Conservation (phyloP, 2,888 invertebrate species). For the Parthenolecanium corni region DNA sequence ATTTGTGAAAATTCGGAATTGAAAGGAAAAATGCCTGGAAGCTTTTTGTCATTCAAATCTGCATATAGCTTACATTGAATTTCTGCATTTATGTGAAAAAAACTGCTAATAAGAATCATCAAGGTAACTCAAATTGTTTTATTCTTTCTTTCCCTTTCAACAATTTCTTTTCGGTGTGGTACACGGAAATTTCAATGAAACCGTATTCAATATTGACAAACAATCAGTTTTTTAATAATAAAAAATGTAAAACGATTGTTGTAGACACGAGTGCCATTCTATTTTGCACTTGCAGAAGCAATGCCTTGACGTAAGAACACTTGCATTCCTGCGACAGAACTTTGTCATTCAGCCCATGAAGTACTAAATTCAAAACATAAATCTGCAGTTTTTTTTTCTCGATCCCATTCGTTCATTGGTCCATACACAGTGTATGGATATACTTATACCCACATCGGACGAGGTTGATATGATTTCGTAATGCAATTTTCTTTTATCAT, state of each 20-base stretch:
- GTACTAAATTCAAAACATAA: background rate
- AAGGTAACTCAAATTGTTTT: no score
- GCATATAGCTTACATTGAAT: no score
- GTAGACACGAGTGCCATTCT: slow-evolving; percentile 7
- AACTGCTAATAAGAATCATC: no score
- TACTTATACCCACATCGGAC: background rate
- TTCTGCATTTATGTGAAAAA: no score
- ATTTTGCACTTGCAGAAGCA: slow-evolving; percentile 3
- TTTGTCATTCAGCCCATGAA: slow-evolving; percentile 5
- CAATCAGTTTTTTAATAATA: slow-evolving; percentile 6
- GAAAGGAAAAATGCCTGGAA: no score
- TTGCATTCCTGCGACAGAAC: slow-evolving; percentile 10
- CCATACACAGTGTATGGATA: no score
- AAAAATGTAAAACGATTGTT: slow-evolving; percentile 11
- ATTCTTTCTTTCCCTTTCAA: no score
- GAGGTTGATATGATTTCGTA: background rate
- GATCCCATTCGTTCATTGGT: background rate
- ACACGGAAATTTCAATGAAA: no score
- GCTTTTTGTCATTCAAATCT: no score
- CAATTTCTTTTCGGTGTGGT: no score
- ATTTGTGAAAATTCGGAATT: no score
- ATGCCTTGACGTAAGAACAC: slow-evolving; percentile 16
- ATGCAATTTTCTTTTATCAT: slow-evolving; percentile 12
- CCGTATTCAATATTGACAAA: slow-evolving; percentile 7
- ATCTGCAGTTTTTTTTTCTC: background rate